Evolutionary conservation across 2,888 invertebrate genomes (phyloP).

Genomic region (Miltochrista miniata): DNA sequence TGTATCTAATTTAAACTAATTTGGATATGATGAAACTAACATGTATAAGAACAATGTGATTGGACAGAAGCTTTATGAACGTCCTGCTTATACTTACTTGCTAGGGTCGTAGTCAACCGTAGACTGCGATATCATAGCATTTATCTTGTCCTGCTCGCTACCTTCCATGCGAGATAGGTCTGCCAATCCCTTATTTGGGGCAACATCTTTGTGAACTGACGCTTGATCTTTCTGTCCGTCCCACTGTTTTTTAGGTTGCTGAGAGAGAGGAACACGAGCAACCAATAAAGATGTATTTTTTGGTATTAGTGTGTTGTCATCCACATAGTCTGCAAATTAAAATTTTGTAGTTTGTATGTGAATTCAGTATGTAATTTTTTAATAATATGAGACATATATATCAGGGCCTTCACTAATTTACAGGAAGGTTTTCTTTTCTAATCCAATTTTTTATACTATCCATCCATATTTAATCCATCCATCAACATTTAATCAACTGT

Average conservation of each 20-base stretch:
- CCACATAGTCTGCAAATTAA: conserved; percentile 89
- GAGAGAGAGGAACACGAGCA: conserved; percentile 94
- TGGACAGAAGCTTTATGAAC: not conserved
- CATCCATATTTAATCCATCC: too few relatives aligned
- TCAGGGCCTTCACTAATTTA: too few relatives aligned
- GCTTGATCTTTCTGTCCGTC: conserved; percentile 82
- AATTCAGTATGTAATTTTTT: too few relatives aligned
- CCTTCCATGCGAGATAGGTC: conserved; percentile 95
- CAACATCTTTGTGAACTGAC: conserved; percentile 71
- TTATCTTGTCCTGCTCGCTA: conserved; percentile 98
- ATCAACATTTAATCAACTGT: too few relatives aligned
- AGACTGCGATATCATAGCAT: conserved; percentile 98
- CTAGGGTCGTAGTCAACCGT: conserved; percentile 98
- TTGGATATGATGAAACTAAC: too few relatives aligned
- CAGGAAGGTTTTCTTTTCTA: too few relatives aligned
- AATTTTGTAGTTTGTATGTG: too few relatives aligned
- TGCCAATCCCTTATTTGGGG: conserved; percentile 86
- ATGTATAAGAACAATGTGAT: not conserved
- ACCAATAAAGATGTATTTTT: conserved; percentile 99
- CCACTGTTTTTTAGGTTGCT: conserved; percentile 91
- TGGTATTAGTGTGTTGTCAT: conserved; percentile 95
- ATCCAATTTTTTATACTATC: too few relatives aligned
- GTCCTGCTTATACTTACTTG: conserved; percentile 87
- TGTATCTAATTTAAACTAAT: too few relatives aligned
- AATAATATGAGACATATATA: too few relatives aligned